phyloP scores from a whole-genome alignment of 2,888 invertebrate genomes.

The Cinara cedri region DNA sequence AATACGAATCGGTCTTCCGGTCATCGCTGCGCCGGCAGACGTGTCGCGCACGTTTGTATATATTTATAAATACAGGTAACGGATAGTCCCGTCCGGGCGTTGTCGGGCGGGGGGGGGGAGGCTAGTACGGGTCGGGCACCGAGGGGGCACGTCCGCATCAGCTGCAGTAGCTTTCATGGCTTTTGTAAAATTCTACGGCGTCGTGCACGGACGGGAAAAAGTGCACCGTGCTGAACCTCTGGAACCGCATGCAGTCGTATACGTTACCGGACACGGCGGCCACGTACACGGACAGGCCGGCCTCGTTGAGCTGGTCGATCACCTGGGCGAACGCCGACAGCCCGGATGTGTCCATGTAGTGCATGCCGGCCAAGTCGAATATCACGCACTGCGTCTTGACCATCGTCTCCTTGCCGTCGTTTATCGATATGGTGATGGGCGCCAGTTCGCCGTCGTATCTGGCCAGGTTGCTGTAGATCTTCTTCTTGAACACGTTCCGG shows the following conservation, averaged over 20 bases:
- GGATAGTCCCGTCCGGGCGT: not conserved
- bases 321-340: conserved; percentile 62
- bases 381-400: conserved; percentile 69
- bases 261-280: conserved; percentile 71
- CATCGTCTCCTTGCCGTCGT: conserved; percentile 49
- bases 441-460: conserved; percentile 43
- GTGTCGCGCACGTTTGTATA: no score
- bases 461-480: conserved; percentile 1
- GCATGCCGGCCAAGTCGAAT: conserved; percentile 73
- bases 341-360: conserved; percentile 76
- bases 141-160: not conserved
- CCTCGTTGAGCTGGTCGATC: conserved; percentile 67
- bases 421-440: conserved; percentile 46
- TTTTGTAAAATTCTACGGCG: conserved; percentile 66
- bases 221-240: conserved; percentile 62
- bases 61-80: no score
- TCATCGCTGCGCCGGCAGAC: no score
- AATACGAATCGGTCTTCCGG: no score
- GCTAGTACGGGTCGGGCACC: no score
- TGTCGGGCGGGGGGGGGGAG: not conserved
- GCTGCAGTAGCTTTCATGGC: conserved; percentile 26
- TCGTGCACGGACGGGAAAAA: conserved; percentile 76
- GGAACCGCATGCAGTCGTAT: conserved; percentile 61
- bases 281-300: conserved; percentile 68
- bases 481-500: conserved; percentile 47